Base-by-base conservation (phyloP, 2,113 vertebrate genomes). In the Cyrtonyx montezumae region DNA sequence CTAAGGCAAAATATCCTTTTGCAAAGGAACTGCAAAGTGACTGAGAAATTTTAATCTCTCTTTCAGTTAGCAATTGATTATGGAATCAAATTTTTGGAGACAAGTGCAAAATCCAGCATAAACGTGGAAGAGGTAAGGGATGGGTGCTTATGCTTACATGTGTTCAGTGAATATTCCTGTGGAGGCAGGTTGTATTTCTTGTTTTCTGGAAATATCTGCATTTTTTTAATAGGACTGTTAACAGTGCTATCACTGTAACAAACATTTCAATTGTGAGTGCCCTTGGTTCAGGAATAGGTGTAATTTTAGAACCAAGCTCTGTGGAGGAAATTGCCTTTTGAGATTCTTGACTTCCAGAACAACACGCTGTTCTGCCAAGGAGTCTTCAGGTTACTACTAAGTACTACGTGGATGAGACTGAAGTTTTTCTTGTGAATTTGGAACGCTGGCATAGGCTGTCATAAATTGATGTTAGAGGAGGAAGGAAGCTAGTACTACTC, bases 11-110 rank as follows among this genome's bases (percentile, higher is more conserved):
- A 82, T 13, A 36, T 51, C 67, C 3, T 22, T 85, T 89, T 67
- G 61, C 34, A 71, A 91, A 87, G 34, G 32, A 74, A 43, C 55
- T 77, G 56, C 20, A 84, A 59, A 81, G 67, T 36, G n/a, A 85
- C 46, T 95, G 87, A 93, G 87, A 90, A 91, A 48, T 8, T 93
- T 89, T 85, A 84, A 92, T 14, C 82, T 93, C 71, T 96, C 63
- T 95, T 97, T 49, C 94, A 99, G 99, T 96, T 99, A 97, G 99
- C 99, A 53, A 99, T 99, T 97, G 99, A 99, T 97, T 99, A 99
- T 65, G 99, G 99, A 83, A 99, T 99, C 65, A 99, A 99, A 96
- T 99, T 99, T 96, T 96, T 99, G 98, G 99, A 99, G 97, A 99
- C 99, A 21, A 99, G 99, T 91, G 99, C 99, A 87, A 99, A 99